These are phyloP conservation scores for Hoplias malabaricus DNA, from an alignment of 2,113 vertebrate species.

Conservation along the genomic window DNA sequence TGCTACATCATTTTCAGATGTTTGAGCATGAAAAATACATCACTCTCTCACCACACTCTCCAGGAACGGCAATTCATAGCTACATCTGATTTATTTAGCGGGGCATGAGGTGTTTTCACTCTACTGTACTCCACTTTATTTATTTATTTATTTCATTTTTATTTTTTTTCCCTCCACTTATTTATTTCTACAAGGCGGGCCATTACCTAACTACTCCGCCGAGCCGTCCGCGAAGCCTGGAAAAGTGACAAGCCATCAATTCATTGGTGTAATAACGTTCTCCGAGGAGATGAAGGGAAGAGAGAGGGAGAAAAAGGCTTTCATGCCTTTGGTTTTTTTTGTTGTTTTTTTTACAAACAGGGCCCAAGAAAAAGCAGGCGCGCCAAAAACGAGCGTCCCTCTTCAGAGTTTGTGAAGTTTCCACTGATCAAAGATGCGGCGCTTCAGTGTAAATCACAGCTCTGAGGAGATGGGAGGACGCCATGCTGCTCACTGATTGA, in stretches of 20 bases:
- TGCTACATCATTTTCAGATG: conserved; percentile 66
- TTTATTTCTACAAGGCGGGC: conserved; percentile 33
- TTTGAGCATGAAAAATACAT: conserved; percentile 71
- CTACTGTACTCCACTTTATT: conserved; percentile 4
- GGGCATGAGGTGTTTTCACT: conserved; percentile 47
- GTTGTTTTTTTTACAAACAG: conserved; percentile 41
- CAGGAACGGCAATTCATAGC: conserved; percentile 66
- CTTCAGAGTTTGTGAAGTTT: conserved; percentile 66
- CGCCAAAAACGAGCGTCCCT: conserved; percentile 46
- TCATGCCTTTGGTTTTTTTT: conserved; percentile 36
- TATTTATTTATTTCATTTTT: conserved; percentile 26
- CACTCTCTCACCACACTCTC: conserved; percentile 60
- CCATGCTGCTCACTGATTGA: conserved; percentile 67
- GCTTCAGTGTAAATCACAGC: conserved; percentile 70
- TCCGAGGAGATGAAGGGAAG: conserved; percentile 35
- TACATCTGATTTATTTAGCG: conserved; percentile 69
- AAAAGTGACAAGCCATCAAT: conserved; percentile 44
- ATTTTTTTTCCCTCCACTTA: conserved; percentile 36
- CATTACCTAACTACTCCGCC: conserved; percentile 63
- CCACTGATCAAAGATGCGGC: conserved; percentile 68
- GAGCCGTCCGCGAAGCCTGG: conserved; percentile 42
- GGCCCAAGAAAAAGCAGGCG: conserved; percentile 21
- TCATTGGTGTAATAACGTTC: conserved; percentile 45
- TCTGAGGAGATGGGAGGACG: conserved; percentile 63
- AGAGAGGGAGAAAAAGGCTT: conserved; percentile 39